These are phyloP conservation scores for Seira ritae DNA, from an alignment of 2,888 invertebrate genomes.

Conservation along the genomic window DNA sequence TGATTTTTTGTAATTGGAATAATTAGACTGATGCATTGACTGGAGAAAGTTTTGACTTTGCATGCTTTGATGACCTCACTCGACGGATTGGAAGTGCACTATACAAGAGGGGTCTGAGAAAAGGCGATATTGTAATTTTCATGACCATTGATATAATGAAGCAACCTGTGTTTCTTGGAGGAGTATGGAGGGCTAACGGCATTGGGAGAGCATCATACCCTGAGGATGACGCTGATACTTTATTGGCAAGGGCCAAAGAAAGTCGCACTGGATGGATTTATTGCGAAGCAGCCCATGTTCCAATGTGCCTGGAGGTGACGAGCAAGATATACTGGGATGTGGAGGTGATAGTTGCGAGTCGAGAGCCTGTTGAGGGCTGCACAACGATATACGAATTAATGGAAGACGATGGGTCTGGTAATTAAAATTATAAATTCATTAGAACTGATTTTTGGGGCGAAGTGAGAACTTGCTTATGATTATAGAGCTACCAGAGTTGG, in stretches of 20 bases:
- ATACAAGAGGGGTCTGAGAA: constrained; percentile 61
- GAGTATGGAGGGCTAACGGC: constrained; percentile 72
- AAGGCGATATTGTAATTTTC: constrained; percentile 69
- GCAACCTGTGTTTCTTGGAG: constrained; percentile 61
- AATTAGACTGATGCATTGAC: constrained; percentile 54
- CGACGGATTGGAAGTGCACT: constrained; percentile 55
- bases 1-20: constrained; percentile 12
- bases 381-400: constrained; percentile 65
- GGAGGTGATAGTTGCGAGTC: constrained; percentile 67
- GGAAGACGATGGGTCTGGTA: constrained; percentile 70
- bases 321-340: constrained; percentile 70
- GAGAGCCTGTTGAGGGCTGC: constrained; percentile 63
- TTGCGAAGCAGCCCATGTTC: constrained; percentile 67
- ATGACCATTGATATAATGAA: constrained; percentile 70
- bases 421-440: neutral
- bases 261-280: constrained; percentile 70
- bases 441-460: neutral
- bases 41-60: constrained; percentile 55
- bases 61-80: constrained; percentile 38
- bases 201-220: constrained; percentile 66
- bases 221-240: constrained; percentile 47
- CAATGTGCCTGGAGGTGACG: constrained; percentile 64
- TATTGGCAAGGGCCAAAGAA: constrained; percentile 14
- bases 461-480: neutral
- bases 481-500: constrained; percentile 58